Percentiles rank a stretch among this genome's conserved stretches.
phyloP scores from a whole-genome alignment of 2,888 invertebrate species.

The Lycia hirtaria region DNA sequence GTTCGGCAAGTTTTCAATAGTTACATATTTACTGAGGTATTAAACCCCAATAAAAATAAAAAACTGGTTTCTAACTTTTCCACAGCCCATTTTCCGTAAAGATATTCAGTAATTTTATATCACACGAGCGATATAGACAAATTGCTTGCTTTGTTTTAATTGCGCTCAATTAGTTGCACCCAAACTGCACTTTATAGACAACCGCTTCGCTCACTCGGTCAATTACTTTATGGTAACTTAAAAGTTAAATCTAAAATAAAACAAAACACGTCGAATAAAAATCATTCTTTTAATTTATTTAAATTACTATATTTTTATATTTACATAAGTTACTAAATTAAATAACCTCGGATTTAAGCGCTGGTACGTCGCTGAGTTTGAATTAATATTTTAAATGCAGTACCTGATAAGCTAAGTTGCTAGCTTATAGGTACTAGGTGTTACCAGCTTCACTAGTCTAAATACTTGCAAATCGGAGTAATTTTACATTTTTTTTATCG shows the following conservation, averaged over 20 bases:
- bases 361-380: slow-evolving; percentile 37
- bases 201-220: too few species aligned
- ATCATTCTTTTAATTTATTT: slow-evolving; percentile 76
- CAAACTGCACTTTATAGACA: too few species aligned
- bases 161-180: too few species aligned
- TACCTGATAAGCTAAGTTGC: background rate
- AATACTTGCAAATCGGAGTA: slow-evolving; percentile 1
- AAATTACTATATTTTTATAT: slow-evolving; percentile 70
- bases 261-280: slow-evolving; percentile 60
- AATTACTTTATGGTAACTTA: too few species aligned
- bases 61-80: too few species aligned
- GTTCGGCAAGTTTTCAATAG: too few species aligned
- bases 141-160: too few species aligned
- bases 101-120: too few species aligned
- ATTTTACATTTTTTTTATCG: slow-evolving; percentile 19
- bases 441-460: slow-evolving; percentile 13
- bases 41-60: too few species aligned
- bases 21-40: too few species aligned
- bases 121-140: too few species aligned
- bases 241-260: slow-evolving; percentile 21
- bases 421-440: slow-evolving; percentile 1
- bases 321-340: slow-evolving; percentile 74
- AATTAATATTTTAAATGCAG: slow-evolving; percentile 33
- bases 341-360: slow-evolving; percentile 46
- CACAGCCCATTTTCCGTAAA: too few species aligned